Percentiles rank a stretch among this genome's conserved stretches.
Conservation (phyloP, 2,797 vertebrate genomes). For the Pyrocephalus nanus region DNA sequence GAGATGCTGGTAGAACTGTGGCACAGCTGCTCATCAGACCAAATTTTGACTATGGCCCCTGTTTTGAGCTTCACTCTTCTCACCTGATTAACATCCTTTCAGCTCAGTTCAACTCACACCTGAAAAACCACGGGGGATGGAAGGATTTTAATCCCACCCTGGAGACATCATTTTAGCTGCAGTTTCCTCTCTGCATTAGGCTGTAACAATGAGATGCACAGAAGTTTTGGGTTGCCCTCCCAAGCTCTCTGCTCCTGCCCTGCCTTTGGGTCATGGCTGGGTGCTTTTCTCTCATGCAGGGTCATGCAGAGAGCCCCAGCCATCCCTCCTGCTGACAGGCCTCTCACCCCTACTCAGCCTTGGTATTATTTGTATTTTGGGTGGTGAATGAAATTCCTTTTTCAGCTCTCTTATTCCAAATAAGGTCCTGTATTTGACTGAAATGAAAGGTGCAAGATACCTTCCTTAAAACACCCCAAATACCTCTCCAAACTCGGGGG, state of each 20-base stretch:
- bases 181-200: neutral
- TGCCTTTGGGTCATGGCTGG: neutral
- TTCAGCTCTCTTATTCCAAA: neutral
- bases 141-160: neutral
- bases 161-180: neutral
- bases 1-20: neutral
- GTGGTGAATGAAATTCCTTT: neutral
- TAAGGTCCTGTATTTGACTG: neutral
- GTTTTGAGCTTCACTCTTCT: neutral
- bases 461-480: neutral
- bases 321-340: neutral
- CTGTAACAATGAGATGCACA: neutral
- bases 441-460: neutral
- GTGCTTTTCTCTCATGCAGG: neutral
- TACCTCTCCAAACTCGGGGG: neutral
- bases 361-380: neutral
- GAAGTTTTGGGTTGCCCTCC: neutral
- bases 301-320: neutral
- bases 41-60: accelerated
- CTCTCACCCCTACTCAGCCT: neutral
- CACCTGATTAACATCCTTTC: neutral
- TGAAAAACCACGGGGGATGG: neutral
- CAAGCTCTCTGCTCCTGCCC: neutral
- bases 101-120: neutral
- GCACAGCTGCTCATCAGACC: neutral